Conservation (phyloP, 2,113 vertebrate species). For the Erythrocercus mccallii region DNA sequence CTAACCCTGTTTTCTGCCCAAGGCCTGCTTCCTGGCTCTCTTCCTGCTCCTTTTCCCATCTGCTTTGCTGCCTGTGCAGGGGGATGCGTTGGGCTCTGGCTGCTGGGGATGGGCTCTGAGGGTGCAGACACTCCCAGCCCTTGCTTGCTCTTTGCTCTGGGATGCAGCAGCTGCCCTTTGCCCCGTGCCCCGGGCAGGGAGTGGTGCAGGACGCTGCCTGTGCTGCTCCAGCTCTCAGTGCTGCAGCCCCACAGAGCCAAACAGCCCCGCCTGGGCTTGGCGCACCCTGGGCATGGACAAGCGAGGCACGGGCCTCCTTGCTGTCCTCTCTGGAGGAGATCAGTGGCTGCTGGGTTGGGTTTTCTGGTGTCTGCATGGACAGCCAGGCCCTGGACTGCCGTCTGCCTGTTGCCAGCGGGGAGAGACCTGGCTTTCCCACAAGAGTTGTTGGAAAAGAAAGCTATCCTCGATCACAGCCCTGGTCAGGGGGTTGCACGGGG, state of each 20-base stretch:
- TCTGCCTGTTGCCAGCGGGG: background rate
- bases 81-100: rapidly evolving
- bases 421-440: background rate
- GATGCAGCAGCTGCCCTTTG: background rate
- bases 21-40: background rate
- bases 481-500: rapidly evolving
- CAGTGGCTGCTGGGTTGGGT: rapidly evolving
- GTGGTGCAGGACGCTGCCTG: background rate
- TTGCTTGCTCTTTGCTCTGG: rapidly evolving
- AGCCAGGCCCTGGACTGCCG: background rate
- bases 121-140: background rate
- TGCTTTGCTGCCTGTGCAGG: background rate
- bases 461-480: background rate
- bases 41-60: background rate
- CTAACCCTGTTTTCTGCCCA: background rate
- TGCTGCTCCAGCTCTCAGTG: rapidly evolving
- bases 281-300: background rate
- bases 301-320: rapidly evolving
- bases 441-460: background rate
- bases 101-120: background rate
- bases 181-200: rapidly evolving
- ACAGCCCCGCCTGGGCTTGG: background rate
- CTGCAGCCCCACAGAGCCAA: background rate
- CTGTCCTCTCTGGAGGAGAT: background rate
- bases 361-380: background rate